phyloP scores from a whole-genome alignment of 2,888 invertebrate species.

The Diloba caeruleocephala region DNA sequence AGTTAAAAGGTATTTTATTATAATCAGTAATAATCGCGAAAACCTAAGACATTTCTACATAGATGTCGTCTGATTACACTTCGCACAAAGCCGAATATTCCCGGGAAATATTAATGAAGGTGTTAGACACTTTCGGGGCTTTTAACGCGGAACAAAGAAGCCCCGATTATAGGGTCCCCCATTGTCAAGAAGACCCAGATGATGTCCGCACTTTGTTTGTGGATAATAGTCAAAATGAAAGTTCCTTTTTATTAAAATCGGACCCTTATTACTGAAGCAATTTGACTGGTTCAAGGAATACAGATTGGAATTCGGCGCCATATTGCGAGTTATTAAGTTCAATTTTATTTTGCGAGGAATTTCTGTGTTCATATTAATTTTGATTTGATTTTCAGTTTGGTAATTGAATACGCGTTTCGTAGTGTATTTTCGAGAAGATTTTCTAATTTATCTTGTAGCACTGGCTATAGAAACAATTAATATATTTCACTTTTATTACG shows the following conservation, averaged over 20 bases:
- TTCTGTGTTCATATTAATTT: conserved; percentile 48
- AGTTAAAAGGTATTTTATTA: no score
- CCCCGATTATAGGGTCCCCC: conserved; percentile 52
- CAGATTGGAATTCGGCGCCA: conserved; percentile 78
- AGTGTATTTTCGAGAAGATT: neutral
- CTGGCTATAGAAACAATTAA: no score
- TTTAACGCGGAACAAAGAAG: conserved; percentile 74
- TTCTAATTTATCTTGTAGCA: no score
- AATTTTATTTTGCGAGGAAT: conserved; percentile 45
- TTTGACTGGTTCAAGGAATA: conserved; percentile 76
- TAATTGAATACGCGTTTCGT: conserved; percentile 26
- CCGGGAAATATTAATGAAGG: conserved; percentile 78
- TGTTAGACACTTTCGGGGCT: conserved; percentile 77
- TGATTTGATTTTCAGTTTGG: conserved; percentile 35
- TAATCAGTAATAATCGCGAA: no score
- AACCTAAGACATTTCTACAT: conserved; percentile 53
- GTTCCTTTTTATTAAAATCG: conserved; percentile 63
- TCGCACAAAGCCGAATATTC: conserved; percentile 43
- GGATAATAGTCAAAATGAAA: conserved; percentile 61
- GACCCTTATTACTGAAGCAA: conserved; percentile 80
- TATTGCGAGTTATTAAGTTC: conserved; percentile 78
- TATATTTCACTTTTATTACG: no score
- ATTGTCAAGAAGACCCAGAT: conserved; percentile 66
- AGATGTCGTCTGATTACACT: conserved; percentile 37
- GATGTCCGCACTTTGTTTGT: conserved; percentile 65